Evolutionary conservation across 2,888 invertebrate genomes (phyloP).

Genomic region (Pheosia tremula): DNA sequence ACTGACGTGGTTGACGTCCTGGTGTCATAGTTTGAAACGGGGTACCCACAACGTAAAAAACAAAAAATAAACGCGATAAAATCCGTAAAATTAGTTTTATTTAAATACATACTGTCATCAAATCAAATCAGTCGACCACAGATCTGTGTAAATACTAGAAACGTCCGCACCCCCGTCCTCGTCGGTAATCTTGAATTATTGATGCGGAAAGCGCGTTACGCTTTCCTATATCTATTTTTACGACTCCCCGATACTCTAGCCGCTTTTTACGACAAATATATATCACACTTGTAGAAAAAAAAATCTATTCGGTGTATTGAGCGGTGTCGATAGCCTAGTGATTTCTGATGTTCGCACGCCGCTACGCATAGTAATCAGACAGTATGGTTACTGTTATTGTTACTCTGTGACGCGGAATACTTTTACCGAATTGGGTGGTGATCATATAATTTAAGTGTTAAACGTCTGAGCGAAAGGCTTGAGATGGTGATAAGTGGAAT

Average conservation of each 20-base stretch:
- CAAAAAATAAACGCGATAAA: too few species aligned
- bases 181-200: constrained; percentile 78
- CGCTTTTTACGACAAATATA: constrained; percentile 77
- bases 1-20: too few species aligned
- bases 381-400: constrained; percentile 44
- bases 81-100: too few species aligned
- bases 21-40: too few species aligned
- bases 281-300: constrained; percentile 71
- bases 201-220: constrained; percentile 68
- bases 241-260: constrained; percentile 60
- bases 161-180: constrained; percentile 18
- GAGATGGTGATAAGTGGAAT: constrained; percentile 10
- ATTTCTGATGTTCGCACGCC: constrained; percentile 59
- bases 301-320: constrained; percentile 69
- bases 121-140: constrained; percentile 20
- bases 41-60: too few species aligned
- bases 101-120: constrained; percentile 23
- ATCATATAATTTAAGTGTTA: constrained; percentile 36
- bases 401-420: constrained; percentile 39
- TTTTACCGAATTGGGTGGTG: constrained; percentile 48
- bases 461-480: constrained; percentile 26
- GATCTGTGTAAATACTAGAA: constrained; percentile 37
- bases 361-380: constrained; percentile 58
- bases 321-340: constrained; percentile 67
- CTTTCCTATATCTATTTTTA: constrained; percentile 75